Evolutionary conservation across 92 coral and sea anemone species (phyloP), one percentile per base, ranked within the genome.

Genomic region (Palythoa heliodiscus): DNA sequence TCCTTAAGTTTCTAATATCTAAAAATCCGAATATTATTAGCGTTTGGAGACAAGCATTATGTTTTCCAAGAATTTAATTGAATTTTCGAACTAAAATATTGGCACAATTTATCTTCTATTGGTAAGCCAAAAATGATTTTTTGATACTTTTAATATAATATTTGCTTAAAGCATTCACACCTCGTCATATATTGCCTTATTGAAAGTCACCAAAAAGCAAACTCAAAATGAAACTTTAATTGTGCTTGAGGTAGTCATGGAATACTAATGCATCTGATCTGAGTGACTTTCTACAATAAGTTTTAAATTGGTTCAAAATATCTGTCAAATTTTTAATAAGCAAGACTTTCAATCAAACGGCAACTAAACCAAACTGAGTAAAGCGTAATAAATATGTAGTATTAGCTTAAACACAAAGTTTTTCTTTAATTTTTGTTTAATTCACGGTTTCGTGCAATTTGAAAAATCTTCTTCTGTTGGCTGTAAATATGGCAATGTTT

Each of bases 11-110:
- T 68, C 25, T 24, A 55, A 63, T n/a, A 66, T 40, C 55, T 48
- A 66, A 80, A 80, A 24, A 16, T 66, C 84, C 84, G 84, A 74
- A 80, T 23, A 29, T 73, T 38, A 80, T 80, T 80, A 80, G 73
- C 73, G 47, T 48, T 80, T 48, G 22, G 73, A 40, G 84, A 80
- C 22, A 80, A 80, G 66, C 72, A 80, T 64, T 80, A 70, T 20
- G 55, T 24, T 64, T 70, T 20, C 6, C 11, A 63, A 48, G 63
- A 47, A 3, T 80, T 76, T 80, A 66, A 80, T 80, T 68, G 39
- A 80, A 64, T 80, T 39, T 80, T 52, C 15, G 43, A 66, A 64
- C n/a, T 19, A 29, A 80, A 64, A 40, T 11, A 22, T 39, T 66
- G 61, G 23, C 48, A n/a, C 47, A 67, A 48, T 66, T 80, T 43